Base-by-base conservation (phyloP, 2,888 invertebrate genomes). In the Melikaiella ostensackeni region DNA sequence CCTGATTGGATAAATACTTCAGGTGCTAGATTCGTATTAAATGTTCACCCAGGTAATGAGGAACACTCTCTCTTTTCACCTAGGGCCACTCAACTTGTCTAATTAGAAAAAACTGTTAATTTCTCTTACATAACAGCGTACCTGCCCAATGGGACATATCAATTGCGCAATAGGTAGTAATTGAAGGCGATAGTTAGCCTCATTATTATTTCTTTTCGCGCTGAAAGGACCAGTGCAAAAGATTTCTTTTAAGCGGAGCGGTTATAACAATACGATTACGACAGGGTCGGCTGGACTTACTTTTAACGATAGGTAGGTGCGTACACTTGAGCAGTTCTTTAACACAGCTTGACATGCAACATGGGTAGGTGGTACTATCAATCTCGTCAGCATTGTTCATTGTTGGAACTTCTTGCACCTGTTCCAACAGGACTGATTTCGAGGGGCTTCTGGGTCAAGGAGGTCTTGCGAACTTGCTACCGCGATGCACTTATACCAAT, bases 371-470 rank as follows among this genome's bases (percentile, higher is more conserved):
- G 46, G 66, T 50, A 70, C 46, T 70, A 70, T 70, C 46, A 70
- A 70, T 70, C 70, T 50, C 19, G 42, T 30, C 11, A 50, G 70
- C 70, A 70, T 70, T 70, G 70, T 70, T 70, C 50, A 70, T 70
- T 70, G 50, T 70, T 70, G 27, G 16, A 50, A 27, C 9, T 27
- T 50, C 50, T 70, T 70, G 70, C 70, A 70, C 70, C 70, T 70
- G 70, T 70, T 70, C 24, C 50, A 33, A n/a, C 70, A 70, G n/a
- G 33, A 30, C 70, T 50, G 50, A 70, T 50, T 70, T 70, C 50
- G 27, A 50, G 30, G 7, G 70, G 30, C 50, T 70, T 70, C 30
- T 70, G 70, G 70, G 70, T 70, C 70, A 70, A 70, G 70, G 50
- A 50, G 50, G n/a, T 70, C 50, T 50, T 50, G 27, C 11, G 2